phyloP scores from a whole-genome alignment of 2,888 invertebrate species.

The Drosophila pseudotalamancana region DNA sequence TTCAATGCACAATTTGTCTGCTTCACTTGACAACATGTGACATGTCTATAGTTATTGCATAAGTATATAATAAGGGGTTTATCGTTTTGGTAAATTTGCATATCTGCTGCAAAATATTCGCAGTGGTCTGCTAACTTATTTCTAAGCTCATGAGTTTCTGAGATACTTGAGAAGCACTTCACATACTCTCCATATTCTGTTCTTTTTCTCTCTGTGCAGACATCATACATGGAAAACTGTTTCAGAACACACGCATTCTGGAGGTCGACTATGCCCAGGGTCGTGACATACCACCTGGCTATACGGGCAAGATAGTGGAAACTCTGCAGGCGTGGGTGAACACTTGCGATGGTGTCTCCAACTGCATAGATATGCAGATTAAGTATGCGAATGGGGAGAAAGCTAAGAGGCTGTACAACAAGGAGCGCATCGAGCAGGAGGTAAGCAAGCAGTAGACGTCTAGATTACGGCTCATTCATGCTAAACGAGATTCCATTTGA shows the following conservation, averaged over 20 bases:
- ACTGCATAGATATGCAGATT: constrained; percentile 95
- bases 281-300: constrained; percentile 94
- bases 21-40: not conserved
- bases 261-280: constrained; percentile 98
- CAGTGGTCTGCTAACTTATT: not conserved
- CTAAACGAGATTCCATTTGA: not conserved
- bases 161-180: not conserved
- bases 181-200: not conserved
- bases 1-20: constrained; percentile 1
- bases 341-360: constrained; percentile 94
- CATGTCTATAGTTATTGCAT: constrained; percentile 3
- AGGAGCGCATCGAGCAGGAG: constrained; percentile 93
- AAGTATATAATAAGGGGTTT: not conserved
- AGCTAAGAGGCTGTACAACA: constrained; percentile 91
- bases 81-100: not conserved
- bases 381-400: constrained; percentile 94
- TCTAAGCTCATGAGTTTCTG: not conserved
- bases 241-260: constrained; percentile 96
- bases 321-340: constrained; percentile 95
- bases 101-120: not conserved
- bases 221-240: constrained; percentile 97
- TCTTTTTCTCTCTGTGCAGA: constrained; percentile 85
- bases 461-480: not conserved
- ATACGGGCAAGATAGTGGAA: constrained; percentile 91
- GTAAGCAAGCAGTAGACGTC: constrained; percentile 86